A percentile compares a stretch with the other conserved stretches of the same genome.
Evolutionary conservation across 2,113 vertebrate species (phyloP).

Genomic region (Osmerus eperlanus): DNA sequence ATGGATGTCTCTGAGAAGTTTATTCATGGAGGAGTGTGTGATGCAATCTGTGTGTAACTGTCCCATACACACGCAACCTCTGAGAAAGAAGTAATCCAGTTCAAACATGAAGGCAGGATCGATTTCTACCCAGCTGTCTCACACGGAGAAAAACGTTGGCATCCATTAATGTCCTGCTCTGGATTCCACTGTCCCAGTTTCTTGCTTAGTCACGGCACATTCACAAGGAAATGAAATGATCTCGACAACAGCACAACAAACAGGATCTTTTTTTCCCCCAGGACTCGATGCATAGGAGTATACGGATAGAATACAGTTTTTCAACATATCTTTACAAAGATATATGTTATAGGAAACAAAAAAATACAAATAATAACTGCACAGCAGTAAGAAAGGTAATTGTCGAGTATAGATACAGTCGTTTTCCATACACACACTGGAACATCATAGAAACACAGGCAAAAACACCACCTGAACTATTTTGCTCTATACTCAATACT

Average conservation of each 20-base stretch:
- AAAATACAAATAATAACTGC: constrained; percentile 79
- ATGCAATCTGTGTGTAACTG: constrained; percentile 63
- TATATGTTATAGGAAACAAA: constrained; percentile 73
- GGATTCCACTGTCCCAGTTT: constrained; percentile 54
- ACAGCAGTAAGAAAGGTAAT: constrained; percentile 79
- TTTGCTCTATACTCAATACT: constrained; percentile 67
- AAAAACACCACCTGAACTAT: constrained; percentile 66
- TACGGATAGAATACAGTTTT: constrained; percentile 74
- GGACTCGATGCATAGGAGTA: constrained; percentile 77
- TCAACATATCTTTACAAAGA: constrained; percentile 77
- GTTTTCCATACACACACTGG: constrained; percentile 74
- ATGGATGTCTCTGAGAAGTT: constrained; percentile 63
- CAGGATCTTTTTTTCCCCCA: constrained; percentile 48
- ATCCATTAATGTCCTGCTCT: constrained; percentile 49
- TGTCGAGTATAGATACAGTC: constrained; percentile 74
- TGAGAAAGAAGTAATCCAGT: constrained; percentile 54
- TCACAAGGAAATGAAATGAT: constrained; percentile 58
- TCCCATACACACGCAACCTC: constrained; percentile 27
- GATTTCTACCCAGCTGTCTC: constrained; percentile 60
- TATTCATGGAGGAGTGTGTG: constrained; percentile 64
- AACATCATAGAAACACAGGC: constrained; percentile 67
- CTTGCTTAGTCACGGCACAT: constrained; percentile 64
- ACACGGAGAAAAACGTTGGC: constrained; percentile 45
- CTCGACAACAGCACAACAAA: constrained; percentile 65
- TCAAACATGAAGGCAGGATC: constrained; percentile 61